Evolutionary conservation across 2,113 vertebrate species (phyloP), one percentile per base, ranked within the genome.

Genomic region (Seriola quinqueradiata): DNA sequence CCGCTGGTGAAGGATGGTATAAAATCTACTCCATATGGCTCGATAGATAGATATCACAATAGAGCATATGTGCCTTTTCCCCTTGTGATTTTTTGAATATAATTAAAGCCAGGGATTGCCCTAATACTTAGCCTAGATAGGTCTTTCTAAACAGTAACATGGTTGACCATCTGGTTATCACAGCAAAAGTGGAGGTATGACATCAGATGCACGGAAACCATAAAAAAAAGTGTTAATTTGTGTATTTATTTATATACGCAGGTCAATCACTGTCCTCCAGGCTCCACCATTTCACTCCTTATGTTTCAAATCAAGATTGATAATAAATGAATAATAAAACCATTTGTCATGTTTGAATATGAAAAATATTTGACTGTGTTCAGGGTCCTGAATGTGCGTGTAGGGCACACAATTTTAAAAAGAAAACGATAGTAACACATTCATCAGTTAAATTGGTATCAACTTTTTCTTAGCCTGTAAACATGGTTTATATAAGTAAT

Each of bases 1-100:
- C 19, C 32, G 61, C 77, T 70, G 85, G 80, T 82, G 84, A 89
- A 68, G 74, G 80, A 90, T 80, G 71, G 70, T 67, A 70, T 66
- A 66, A 59, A 63, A 52, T 44, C 63, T 34, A 42, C 64, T 75
- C 81, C 38, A 83, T 82, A 76, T 60, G 71, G 77, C 74, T 77
- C 17, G 28, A 75, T 59, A 66, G 86, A 88, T 81, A 70, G 67
- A 84, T 64, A 87, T 76, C 76, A 71, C 70, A 69, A 48, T 83
- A 60, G 68, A 61, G 55, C 44, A 40, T 55, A 52, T 38, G 42
- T 60, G 70, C 55, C 70, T 69, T 40, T 55, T 54, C 34, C 36
- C 57, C 17, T 55, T 63, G 23, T 65, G 8, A 55, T 61, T 42
- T 77, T 87, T 7, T 32, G 19, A 67, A 81, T 65, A 28, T 10